These are phyloP conservation scores for Sphaerophoria rueppellii DNA, from an alignment of 2,888 invertebrate species.

Conservation along the genomic window DNA sequence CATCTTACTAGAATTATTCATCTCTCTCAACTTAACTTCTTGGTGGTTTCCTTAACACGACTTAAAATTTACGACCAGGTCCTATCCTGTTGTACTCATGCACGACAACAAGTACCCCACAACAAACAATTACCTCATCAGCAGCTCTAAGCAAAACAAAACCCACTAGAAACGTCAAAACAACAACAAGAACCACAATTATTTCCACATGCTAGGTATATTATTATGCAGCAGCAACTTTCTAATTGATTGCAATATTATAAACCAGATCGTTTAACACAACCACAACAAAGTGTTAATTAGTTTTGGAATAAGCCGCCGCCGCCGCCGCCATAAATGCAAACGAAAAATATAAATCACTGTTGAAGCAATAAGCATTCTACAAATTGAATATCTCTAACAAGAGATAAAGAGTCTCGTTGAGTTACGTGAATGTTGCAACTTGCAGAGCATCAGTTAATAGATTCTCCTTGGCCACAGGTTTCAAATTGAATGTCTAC, in stretches of 20 bases:
- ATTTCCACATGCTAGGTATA: background rate
- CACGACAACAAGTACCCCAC: too few species aligned
- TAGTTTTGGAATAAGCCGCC: slow-evolving; percentile 37
- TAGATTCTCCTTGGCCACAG: slow-evolving; percentile 19
- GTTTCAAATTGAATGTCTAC: slow-evolving; percentile 22
- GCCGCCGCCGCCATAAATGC: background rate
- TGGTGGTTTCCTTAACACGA: too few species aligned
- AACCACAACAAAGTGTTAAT: slow-evolving; percentile 34
- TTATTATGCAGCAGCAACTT: background rate
- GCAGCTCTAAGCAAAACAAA: background rate
- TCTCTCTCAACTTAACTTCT: too few species aligned
- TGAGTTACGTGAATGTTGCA: background rate
- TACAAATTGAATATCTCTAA: slow-evolving; percentile 13
- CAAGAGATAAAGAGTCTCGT: background rate
- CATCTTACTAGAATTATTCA: too few species aligned
- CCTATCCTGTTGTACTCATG: too few species aligned
- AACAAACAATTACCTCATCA: background rate
- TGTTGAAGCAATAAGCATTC: slow-evolving; percentile 25
- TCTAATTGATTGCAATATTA: slow-evolving; percentile 27
- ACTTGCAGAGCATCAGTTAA: background rate
- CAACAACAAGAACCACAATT: background rate
- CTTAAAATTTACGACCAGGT: too few species aligned
- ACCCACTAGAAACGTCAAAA: slow-evolving; percentile 13
- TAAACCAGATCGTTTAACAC: slow-evolving; percentile 31
- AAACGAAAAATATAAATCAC: slow-evolving; percentile 26